Percentiles rank a stretch among this genome's conserved stretches.
Evolutionary conservation across 2,888 invertebrate species (phyloP).

Genomic region (Drosophila putrida): DNA sequence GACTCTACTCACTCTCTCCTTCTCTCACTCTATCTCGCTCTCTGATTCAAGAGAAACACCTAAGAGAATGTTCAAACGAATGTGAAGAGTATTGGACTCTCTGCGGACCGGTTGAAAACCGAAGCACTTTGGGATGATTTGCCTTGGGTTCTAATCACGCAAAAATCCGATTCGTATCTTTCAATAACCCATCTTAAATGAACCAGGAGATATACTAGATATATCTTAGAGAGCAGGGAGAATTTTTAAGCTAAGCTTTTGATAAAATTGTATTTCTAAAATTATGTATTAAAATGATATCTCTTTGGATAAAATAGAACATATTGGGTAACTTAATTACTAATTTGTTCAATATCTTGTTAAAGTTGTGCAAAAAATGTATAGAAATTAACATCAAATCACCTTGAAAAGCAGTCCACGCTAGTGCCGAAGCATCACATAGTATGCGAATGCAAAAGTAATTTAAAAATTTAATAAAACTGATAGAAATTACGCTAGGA

Average conservation of each 20-base stretch:
- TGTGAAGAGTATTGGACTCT: slow-evolving; percentile 21
- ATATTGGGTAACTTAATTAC: background rate
- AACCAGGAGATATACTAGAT: background rate
- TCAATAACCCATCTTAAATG: background rate
- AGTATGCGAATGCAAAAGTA: too few species aligned
- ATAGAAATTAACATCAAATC: too few species aligned
- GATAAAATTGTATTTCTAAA: background rate
- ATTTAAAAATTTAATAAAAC: too few species aligned
- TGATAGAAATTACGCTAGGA: too few species aligned
- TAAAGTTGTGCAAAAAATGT: too few species aligned
- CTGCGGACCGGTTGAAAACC: slow-evolving; percentile 27
- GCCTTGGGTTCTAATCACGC: background rate
- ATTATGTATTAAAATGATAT: too few species aligned
- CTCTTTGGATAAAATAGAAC: too few species aligned
- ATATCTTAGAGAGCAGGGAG: too few species aligned
- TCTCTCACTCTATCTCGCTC: background rate
- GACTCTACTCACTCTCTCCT: slow-evolving; percentile 30
- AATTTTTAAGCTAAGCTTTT: background rate
- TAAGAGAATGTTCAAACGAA: slow-evolving; percentile 5
- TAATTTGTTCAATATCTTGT: too few species aligned
- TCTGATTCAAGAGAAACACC: slow-evolving; percentile 13
- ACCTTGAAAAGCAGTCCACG: too few species aligned
- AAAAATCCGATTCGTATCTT: background rate
- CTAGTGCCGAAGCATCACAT: too few species aligned
- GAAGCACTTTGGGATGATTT: slow-evolving; percentile 16